Percentiles rank a stretch among this genome's conserved stretches.
phyloP scores from a whole-genome alignment of 2,113 vertebrate species.

The Pterophyllum scalare region DNA sequence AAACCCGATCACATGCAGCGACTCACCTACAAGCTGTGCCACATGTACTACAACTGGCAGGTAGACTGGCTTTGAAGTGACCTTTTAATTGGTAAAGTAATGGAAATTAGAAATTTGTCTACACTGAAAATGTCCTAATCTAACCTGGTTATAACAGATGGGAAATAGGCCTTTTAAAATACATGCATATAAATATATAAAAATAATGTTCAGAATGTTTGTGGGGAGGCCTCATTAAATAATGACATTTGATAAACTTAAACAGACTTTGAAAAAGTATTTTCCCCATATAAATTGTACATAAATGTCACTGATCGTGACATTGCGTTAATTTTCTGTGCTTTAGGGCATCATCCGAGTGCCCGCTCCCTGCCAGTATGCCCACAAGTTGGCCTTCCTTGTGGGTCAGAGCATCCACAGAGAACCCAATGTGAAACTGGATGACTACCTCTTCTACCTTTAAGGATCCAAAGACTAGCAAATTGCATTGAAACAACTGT shows the following conservation, averaged over 20 bases:
- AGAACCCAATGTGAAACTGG: slow-evolving; percentile 84
- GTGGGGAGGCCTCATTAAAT: background rate
- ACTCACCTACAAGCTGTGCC: slow-evolving; percentile 95
- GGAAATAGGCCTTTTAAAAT: background rate
- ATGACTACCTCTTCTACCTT: slow-evolving; percentile 91
- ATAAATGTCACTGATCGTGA: background rate
- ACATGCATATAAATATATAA: no score
- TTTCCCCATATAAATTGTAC: no score
- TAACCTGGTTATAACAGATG: background rate
- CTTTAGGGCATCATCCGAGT: slow-evolving; percentile 90
- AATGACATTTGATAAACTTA: background rate
- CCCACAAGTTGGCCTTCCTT: slow-evolving; percentile 95
- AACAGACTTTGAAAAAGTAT: no score
- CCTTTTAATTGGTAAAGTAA: background rate
- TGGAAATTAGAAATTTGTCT: background rate
- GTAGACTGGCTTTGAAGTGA: slow-evolving; percentile 64
- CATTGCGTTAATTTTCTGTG: background rate
- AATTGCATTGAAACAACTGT: background rate
- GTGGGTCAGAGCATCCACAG: slow-evolving; percentile 93
- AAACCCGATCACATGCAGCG: slow-evolving; percentile 95
- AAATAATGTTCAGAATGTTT: no score
- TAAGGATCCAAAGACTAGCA: slow-evolving; percentile 57
- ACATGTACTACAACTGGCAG: slow-evolving; percentile 98
- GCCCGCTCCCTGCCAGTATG: slow-evolving; percentile 95
- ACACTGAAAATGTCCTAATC: background rate